Percentiles rank a stretch among this genome's conserved stretches.
phyloP scores from a whole-genome alignment of 2,888 invertebrate genomes.

The Dryomyza anilis region DNA sequence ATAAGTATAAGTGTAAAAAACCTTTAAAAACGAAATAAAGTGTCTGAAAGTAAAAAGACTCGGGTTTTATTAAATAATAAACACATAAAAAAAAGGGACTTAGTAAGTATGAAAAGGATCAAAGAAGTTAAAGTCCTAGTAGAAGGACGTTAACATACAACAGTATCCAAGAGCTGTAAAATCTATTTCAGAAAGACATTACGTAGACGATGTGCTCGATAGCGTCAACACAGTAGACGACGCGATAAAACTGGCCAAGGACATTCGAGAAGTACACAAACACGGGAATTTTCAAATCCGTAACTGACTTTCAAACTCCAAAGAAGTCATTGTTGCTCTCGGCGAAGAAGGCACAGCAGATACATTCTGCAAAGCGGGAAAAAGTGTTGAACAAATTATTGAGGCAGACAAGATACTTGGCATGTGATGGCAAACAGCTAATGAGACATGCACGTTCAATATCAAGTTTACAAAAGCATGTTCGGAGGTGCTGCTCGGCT shows the following conservation, averaged over 20 bases:
- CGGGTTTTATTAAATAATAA: too few relatives aligned
- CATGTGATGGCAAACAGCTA: slow-evolving; percentile 30
- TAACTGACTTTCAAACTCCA: slow-evolving; percentile 35
- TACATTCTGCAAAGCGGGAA: too few relatives aligned
- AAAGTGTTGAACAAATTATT: too few relatives aligned
- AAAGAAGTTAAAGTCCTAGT: too few relatives aligned
- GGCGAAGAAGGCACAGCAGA: slow-evolving; percentile 25
- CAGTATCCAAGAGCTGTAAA: slow-evolving; percentile 33
- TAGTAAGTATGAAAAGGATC: too few relatives aligned
- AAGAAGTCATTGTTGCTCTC: slow-evolving; percentile 18
- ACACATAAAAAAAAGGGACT: too few relatives aligned
- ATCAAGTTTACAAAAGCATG: slow-evolving; percentile 30
- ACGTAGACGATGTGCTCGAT: slow-evolving; percentile 45
- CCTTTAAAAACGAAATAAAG: too few relatives aligned
- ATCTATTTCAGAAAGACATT: slow-evolving; percentile 32
- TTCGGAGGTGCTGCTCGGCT: slow-evolving; percentile 20
- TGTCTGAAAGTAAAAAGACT: too few relatives aligned
- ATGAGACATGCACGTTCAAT: slow-evolving; percentile 28
- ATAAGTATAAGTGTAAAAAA: too few relatives aligned
- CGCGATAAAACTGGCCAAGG: slow-evolving; percentile 29
- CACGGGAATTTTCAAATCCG: slow-evolving; percentile 37
- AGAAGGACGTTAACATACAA: too few relatives aligned
- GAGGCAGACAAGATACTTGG: too few relatives aligned
- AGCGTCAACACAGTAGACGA: slow-evolving; percentile 37
- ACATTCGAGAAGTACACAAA: slow-evolving; percentile 27